Evolutionary conservation across 2,797 vertebrate genomes (phyloP).

Genomic region (Leptodactylus fallax): DNA sequence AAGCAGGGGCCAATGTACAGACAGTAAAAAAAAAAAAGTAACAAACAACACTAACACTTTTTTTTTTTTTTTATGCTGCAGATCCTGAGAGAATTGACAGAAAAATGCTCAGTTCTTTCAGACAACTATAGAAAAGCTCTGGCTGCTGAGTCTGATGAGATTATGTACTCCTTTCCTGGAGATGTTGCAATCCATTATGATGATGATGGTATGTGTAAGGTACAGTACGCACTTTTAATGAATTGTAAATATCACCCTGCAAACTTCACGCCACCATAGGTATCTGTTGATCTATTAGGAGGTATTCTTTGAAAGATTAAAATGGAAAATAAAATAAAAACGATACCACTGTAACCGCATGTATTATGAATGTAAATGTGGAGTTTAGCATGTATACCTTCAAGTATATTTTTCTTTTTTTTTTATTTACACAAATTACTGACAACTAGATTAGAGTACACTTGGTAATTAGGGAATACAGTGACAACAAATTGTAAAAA

Average conservation of each 20-base stretch:
- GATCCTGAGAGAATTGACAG: slow-evolving; percentile 85
- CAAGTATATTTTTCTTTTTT: no score
- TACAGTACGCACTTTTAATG: not conserved
- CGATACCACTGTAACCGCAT: not conserved
- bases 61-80: slow-evolving; percentile 66
- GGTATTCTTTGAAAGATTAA: no score
- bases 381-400: no score
- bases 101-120: slow-evolving; percentile 83
- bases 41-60: not conserved
- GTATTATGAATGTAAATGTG: not conserved
- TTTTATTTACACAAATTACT: no score
- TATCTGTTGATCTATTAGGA: not conserved
- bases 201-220: slow-evolving; percentile 80
- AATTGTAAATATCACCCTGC: not conserved
- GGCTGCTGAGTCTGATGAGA: slow-evolving; percentile 83
- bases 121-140: slow-evolving; percentile 83
- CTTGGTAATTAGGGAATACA: no score
- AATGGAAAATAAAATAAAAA: not conserved
- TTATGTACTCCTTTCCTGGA: slow-evolving; percentile 84
- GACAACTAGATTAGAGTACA: no score
- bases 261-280: not conserved
- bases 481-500: no score
- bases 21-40: no score
- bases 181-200: slow-evolving; percentile 91
- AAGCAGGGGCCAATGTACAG: no score